Base-by-base conservation (phyloP, 1,140 invertebrate genomes). In the Cyphomyrmex costatus region DNA sequence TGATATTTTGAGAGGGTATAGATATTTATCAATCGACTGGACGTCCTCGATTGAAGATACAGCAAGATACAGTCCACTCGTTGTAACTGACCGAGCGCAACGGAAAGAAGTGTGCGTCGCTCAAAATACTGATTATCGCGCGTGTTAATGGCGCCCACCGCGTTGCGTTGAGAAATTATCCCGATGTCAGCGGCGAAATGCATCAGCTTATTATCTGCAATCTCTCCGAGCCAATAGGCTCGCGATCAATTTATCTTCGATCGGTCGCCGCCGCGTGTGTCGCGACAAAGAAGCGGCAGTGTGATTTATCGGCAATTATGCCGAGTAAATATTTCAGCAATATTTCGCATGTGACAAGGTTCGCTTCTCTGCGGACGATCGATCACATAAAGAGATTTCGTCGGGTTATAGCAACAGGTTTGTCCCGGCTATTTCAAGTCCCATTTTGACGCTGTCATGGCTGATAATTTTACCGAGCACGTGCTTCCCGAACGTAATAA, bases 91-190 rank as follows among this genome's bases (percentile, higher is more conserved):
- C 53, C 33, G 16, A 30, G 51, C 24, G 33, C 46, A 51, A 71
- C 46, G 53, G 16, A 60, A 42, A 60, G 33, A 14, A 60, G 21
- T 21, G 53, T 16, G 73, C 73, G 19, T 63, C 74, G 19, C 21
- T 88, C 63, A 78, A 88, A 63, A 77, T 49, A 36, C 36, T 30
- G 63, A 88, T 88, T 71, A 88, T 88, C 79, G 30, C 49, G 42
- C 19, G 61, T 51, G 27, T 78, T 84, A 42, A 53, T 73, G 21
- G 12, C 46, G n/a, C 68, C 12, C 16, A 14, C 5, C 49, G 21
- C 19, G 66, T 30, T 66, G 19, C 24, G 21, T 71, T 82, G 78
- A 73, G 65, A 65, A 88, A 89, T 89, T 85, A 88, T 85, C 85
- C 73, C 36, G 60, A 70, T 46, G 51, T 88, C 51, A 66, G 24